Evolutionary conservation across 2,888 invertebrate genomes (phyloP).

Genomic region (Coleophora deauratella): DNA sequence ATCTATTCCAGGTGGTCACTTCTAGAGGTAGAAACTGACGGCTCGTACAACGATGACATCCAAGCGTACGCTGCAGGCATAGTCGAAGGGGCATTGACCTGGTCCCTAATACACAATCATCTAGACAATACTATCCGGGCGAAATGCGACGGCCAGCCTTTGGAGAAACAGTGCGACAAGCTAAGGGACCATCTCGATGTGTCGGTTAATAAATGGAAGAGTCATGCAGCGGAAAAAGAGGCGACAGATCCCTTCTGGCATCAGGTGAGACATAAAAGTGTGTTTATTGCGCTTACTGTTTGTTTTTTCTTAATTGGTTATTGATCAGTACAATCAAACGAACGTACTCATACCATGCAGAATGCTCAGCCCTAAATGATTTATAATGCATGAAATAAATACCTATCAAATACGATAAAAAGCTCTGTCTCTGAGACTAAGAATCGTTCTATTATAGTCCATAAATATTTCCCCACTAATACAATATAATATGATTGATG

Average conservation of each 20-base stretch:
- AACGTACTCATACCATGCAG: no score
- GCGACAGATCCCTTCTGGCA: conserved; percentile 84
- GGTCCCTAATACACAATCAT: conserved; percentile 85
- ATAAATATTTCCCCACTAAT: no score
- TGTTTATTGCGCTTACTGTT: no score
- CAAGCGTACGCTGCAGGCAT: conserved; percentile 92
- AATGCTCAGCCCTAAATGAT: no score
- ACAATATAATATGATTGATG: no score
- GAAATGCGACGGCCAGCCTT: conserved; percentile 62
- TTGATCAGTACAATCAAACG: no score
- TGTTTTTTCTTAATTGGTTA: no score
- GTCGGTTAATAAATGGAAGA: conserved; percentile 76
- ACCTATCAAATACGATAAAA: no score
- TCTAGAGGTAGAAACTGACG: conserved; percentile 85
- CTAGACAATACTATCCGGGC: conserved; percentile 80
- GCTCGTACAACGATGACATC: conserved; percentile 81
- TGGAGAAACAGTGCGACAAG: conserved; percentile 76
- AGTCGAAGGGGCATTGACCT: conserved; percentile 87
- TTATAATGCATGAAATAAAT: no score
- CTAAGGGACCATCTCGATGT: conserved; percentile 77
- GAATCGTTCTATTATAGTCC: no score
- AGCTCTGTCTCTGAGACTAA: no score
- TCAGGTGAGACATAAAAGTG: conserved; percentile 74
- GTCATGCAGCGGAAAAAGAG: conserved; percentile 65
- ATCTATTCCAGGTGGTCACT: conserved; percentile 80